Conservation (phyloP, 1,140 invertebrate genomes). For the Bombus balteatus region DNA sequence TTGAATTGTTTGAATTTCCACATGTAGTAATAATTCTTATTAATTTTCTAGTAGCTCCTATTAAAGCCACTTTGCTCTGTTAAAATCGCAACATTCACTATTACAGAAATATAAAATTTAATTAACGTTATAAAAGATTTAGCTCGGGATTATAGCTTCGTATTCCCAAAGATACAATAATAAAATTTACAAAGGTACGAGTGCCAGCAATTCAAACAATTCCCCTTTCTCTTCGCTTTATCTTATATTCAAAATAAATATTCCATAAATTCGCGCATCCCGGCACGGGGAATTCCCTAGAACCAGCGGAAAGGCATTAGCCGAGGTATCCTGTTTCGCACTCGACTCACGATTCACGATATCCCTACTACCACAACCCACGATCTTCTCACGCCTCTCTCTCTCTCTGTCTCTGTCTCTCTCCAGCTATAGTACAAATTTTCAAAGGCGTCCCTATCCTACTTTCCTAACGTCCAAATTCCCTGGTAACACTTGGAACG, state of each 20-base stretch:
- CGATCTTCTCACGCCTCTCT: background rate
- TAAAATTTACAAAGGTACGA: background rate
- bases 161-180: background rate
- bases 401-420: background rate
- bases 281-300: background rate
- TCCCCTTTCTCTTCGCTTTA: background rate
- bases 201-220: background rate
- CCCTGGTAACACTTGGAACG: background rate
- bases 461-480: background rate
- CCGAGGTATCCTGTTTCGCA: background rate
- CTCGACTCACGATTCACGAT: background rate
- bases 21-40: background rate
- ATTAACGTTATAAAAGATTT: background rate
- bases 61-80: background rate
- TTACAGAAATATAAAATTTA: background rate
- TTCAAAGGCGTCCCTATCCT: background rate
- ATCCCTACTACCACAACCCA: background rate
- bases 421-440: background rate
- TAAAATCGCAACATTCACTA: background rate
- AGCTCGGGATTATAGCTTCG: background rate
- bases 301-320: background rate
- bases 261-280: conserved; percentile 1
- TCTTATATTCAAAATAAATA: background rate
- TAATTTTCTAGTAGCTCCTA: background rate
- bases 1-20: too few relatives aligned